Conservation (phyloP, 92 coral and sea anemone genomes). For the Porites cylindrica region DNA sequence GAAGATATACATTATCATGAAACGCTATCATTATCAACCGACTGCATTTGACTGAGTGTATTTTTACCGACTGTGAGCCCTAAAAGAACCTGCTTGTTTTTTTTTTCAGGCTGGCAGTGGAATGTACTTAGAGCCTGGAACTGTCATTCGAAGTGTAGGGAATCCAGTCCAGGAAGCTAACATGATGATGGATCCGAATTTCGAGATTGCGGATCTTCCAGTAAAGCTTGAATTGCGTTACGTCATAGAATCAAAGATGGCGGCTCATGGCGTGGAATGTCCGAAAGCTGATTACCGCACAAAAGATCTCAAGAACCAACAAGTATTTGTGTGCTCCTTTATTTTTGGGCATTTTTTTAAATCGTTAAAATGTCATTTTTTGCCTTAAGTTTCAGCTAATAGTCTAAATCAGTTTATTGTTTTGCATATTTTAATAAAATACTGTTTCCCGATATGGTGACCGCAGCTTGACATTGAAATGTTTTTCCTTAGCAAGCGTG, state of each 20-base stretch:
- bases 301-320: slow-evolving; percentile 35
- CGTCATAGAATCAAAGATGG: slow-evolving; percentile 96
- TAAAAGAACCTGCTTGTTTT: background rate
- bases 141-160: slow-evolving; percentile 65
- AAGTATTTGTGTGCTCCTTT: slow-evolving; percentile 9
- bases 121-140: slow-evolving; percentile 73
- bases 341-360: background rate
- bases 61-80: no score
- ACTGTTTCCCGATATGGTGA: no score
- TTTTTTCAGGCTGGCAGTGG: slow-evolving; percentile 71
- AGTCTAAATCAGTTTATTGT: no score
- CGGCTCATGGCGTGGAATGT: slow-evolving; percentile 96
- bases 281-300: slow-evolving; percentile 83
- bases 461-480: no score
- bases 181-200: slow-evolving; percentile 80
- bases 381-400: no score
- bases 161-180: slow-evolving; percentile 62
- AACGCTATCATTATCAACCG: no score
- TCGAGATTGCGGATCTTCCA: slow-evolving; percentile 95
- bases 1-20: no score
- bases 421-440: no score
- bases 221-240: slow-evolving; percentile 94
- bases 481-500: no score
- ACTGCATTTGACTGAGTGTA: no score
- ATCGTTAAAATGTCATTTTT: no score